These are phyloP conservation scores for Plodia interpunctella DNA, from an alignment of 1,140 invertebrate species.

Conservation along the genomic window DNA sequence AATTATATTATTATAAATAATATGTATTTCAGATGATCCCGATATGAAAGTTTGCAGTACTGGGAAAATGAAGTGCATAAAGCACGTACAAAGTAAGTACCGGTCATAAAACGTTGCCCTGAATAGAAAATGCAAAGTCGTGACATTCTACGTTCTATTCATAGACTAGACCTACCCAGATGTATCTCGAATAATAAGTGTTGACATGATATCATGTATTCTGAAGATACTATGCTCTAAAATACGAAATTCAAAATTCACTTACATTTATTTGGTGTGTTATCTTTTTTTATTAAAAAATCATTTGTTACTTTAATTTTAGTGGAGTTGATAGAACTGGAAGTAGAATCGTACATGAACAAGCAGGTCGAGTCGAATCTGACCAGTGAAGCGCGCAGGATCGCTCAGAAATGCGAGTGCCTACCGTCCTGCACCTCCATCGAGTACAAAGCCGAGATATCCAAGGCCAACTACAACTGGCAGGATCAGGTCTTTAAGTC, in stretches of 20 bases:
- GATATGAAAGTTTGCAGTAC: conserved; percentile 54
- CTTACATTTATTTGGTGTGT: no score
- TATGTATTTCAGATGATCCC: conserved; percentile 42
- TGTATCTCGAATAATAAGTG: no score
- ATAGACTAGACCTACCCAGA: no score
- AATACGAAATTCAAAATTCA: no score
- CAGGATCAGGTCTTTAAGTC: conserved; percentile 22
- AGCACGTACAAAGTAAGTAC: conserved; percentile 54
- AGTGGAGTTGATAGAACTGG: background rate
- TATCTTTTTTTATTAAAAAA: background rate
- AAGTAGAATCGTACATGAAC: background rate
- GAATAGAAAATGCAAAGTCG: no score
- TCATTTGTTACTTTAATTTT: background rate
- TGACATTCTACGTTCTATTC: no score
- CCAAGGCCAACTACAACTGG: conserved; percentile 81
- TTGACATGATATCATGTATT: no score
- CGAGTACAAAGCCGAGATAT: conserved; percentile 82
- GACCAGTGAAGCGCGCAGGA: background rate
- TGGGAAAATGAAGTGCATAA: conserved; percentile 48
- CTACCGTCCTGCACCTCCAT: conserved; percentile 83
- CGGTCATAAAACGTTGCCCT: background rate
- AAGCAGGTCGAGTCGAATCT: background rate
- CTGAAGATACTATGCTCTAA: no score
- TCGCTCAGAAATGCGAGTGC: conserved; percentile 76
- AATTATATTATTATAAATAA: no score